Percentiles rank a stretch among this genome's conserved stretches.
These are phyloP conservation scores for Aspidapion aeneum DNA, from an alignment of 2,888 invertebrate genomes.

Conservation along the genomic window DNA sequence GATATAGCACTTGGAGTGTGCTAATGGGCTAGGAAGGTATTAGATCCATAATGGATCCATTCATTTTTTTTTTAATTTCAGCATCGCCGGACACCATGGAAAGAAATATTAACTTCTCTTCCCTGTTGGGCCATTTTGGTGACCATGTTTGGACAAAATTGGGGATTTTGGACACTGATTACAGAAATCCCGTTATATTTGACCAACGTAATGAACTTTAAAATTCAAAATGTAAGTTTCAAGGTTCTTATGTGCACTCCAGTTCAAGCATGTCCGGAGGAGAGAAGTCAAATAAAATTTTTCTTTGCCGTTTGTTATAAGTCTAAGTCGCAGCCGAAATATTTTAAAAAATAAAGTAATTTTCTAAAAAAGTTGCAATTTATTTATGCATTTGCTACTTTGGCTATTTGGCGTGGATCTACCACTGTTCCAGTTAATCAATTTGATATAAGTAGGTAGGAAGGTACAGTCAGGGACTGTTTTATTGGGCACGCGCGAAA, in stretches of 20 bases:
- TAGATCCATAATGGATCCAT: background rate
- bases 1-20: too few species aligned
- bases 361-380: background rate
- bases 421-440: too few species aligned
- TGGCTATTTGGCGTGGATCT: too few species aligned
- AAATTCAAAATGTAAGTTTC: slow-evolving; percentile 61
- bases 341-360: too few species aligned
- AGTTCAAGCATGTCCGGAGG: too few species aligned
- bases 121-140: slow-evolving; percentile 72
- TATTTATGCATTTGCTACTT: too few species aligned
- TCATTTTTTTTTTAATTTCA: background rate
- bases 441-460: too few species aligned
- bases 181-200: slow-evolving; percentile 82
- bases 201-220: slow-evolving; percentile 65
- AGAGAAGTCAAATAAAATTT: too few species aligned
- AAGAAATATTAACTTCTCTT: slow-evolving; percentile 64
- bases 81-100: slow-evolving; percentile 63
- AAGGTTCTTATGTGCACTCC: too few species aligned
- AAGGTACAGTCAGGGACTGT: too few species aligned
- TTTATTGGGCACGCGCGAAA: too few species aligned
- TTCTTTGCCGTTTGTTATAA: too few species aligned
- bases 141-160: slow-evolving; percentile 70
- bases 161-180: slow-evolving; percentile 82
- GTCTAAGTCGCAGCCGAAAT: background rate
- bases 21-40: background rate